Evolutionary conservation across 1,140 invertebrate species (phyloP).

Genomic region (Mamestra configurata): DNA sequence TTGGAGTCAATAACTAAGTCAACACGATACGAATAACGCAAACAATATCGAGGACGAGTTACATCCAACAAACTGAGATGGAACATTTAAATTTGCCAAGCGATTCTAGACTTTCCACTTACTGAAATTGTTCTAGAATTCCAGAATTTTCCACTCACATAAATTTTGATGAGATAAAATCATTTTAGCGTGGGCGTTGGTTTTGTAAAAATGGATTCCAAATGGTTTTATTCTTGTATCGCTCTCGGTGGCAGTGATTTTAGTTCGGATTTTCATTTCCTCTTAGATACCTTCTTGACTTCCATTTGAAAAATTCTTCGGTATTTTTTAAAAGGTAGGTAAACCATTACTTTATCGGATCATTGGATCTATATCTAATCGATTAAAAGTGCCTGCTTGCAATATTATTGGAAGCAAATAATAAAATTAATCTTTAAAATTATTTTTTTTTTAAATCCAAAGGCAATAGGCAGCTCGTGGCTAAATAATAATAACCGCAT

Average conservation of each 20-base stretch:
- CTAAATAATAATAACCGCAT: too few relatives aligned
- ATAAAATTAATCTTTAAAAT: too few relatives aligned
- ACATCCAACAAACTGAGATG: slow-evolving; percentile 17
- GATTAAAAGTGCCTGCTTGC: too few relatives aligned
- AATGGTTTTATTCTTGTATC: background rate
- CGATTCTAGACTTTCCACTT: background rate
- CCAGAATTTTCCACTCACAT: background rate
- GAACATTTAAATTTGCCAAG: slow-evolving; percentile 12
- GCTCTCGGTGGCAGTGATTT: background rate
- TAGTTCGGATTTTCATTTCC: too few relatives aligned
- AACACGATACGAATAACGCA: slow-evolving; percentile 34
- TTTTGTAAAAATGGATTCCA: background rate
- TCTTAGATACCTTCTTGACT: too few relatives aligned
- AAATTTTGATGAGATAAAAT: slow-evolving; percentile 8
- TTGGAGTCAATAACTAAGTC: slow-evolving; percentile 37
- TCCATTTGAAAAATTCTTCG: too few relatives aligned
- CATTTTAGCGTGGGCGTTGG: background rate
- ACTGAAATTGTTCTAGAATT: slow-evolving; percentile 21
- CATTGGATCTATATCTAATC: too few relatives aligned
- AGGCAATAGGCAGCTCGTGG: too few relatives aligned
- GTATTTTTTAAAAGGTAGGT: too few relatives aligned
- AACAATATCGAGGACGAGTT: slow-evolving; percentile 31
- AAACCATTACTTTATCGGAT: too few relatives aligned
- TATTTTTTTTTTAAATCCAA: too few relatives aligned
- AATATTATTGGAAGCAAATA: too few relatives aligned